A percentile compares a stretch with the other conserved stretches of the same genome.
phyloP scores from a whole-genome alignment of 2,888 invertebrate species.

The Drosophila fungiperda region DNA sequence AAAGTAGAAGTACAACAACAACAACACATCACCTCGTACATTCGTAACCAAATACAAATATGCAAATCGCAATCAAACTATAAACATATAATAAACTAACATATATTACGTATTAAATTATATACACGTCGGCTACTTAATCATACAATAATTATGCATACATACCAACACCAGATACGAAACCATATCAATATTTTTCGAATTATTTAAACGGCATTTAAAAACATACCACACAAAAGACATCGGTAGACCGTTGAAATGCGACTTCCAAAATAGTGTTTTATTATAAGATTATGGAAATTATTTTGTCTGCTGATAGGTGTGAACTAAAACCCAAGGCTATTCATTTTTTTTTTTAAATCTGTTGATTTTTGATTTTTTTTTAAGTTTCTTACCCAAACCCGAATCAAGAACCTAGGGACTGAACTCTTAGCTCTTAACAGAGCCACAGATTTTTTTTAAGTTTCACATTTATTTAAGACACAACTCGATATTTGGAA shows the following conservation, averaged over 20 bases:
- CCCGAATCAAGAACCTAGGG: not conserved
- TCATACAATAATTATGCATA: slow-evolving; percentile 8
- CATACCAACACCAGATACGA: slow-evolving; percentile 23
- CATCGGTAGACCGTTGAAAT: slow-evolving; percentile 20
- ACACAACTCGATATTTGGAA: slow-evolving; percentile 17
- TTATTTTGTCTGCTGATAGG: not conserved
- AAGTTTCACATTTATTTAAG: not conserved
- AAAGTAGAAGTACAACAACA: slow-evolving; percentile 9
- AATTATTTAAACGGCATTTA: slow-evolving; percentile 49
- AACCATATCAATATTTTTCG: slow-evolving; percentile 59
- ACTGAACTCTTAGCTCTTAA: not conserved
- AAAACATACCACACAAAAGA: slow-evolving; percentile 12
- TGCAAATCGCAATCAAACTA: slow-evolving; percentile 33
- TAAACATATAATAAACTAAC: slow-evolving; percentile 12
- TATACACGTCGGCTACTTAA: slow-evolving; percentile 14
- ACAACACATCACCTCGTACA: slow-evolving; percentile 10
- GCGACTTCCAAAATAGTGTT: slow-evolving; percentile 13
- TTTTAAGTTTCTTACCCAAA: not conserved
- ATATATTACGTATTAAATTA: slow-evolving; percentile 29
- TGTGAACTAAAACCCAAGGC: not conserved
- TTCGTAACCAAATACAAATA: slow-evolving; percentile 3
- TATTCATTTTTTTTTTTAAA: not conserved
- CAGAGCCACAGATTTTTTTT: not conserved
- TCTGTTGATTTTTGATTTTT: not conserved
- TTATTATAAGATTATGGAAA: not conserved